Evolutionary conservation across 2,888 invertebrate species (phyloP), one percentile per base, ranked within the genome.

Genomic region (Acleris cristana): DNA sequence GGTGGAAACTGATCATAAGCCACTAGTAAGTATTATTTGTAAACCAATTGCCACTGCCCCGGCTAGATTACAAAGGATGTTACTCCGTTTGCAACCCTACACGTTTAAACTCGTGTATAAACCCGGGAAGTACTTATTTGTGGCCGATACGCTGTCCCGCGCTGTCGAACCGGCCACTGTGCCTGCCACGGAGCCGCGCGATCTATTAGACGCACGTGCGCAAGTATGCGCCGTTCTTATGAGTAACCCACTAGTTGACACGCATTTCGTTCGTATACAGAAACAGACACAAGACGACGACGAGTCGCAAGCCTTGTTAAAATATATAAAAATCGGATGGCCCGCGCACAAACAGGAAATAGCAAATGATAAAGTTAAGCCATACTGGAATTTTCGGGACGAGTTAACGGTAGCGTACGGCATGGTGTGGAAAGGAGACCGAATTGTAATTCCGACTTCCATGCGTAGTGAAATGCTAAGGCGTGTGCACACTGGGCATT

Each of bases 51-150:
- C 51, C 19, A 19, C 71, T n/a, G 65, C 65, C 16, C 71, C 71
- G 2, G 61, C 68, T 2, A 54, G 72, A n/a, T 49, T 72, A 44
- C 70, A 71, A 63, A 56, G 70, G 26, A 70, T 72, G 70, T 34
- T 69, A 26, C 49, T 72, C 34, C 34, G 34, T 34, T 12, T 34
- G 34, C 8, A 34, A 34, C 34, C 34, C 8, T 34, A 34, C 7
- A 19, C 57, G 60, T 14, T 55, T 51, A 51, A 19, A 21, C 18
- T 51, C 10, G 51, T 51, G 51, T 51, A 51, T 19, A 51, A 51
- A 19, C 51, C 51, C 7, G 51, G 51, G 21, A 51, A 51, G 51
- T 51, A 51, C 19, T 19, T 51, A 19, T 51, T 19, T 18, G 21
- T 51, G 19, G 51, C 51, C 10, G 51, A 51, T 23, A 23, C 23